phyloP scores from a whole-genome alignment of 2,113 vertebrate species.

The Eupsittula cactorum region DNA sequence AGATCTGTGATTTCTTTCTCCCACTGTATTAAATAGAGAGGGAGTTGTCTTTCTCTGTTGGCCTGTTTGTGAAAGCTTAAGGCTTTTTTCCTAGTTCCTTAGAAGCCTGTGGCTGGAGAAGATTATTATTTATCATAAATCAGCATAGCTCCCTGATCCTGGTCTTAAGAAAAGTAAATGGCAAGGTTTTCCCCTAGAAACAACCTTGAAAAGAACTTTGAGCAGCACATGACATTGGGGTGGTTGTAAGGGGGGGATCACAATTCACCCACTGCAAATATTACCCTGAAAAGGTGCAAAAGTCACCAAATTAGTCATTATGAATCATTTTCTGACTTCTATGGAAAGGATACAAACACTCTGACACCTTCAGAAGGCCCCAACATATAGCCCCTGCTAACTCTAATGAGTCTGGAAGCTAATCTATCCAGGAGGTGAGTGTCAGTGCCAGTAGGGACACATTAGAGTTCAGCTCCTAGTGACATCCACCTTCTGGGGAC shows the following conservation, averaged over 20 bases:
- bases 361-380: neutral
- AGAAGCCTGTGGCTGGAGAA: neutral
- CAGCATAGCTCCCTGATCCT: neutral
- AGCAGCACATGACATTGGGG: neutral
- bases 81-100: neutral
- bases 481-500: slow-evolving; percentile 10
- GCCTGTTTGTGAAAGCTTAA: neutral
- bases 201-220: neutral
- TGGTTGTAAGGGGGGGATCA: neutral
- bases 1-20: neutral
- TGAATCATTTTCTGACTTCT: neutral
- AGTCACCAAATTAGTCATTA: neutral
- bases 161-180: neutral
- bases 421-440: neutral
- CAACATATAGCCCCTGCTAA: neutral
- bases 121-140: neutral
- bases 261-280: neutral
- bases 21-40: neutral
- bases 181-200: neutral
- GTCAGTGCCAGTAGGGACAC: neutral
- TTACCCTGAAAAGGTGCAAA: neutral
- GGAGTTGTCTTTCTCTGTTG: neutral
- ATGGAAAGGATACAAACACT: neutral
- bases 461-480: neutral
- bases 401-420: neutral